phyloP scores from a whole-genome alignment of 2,888 invertebrate genomes.

The Patella ulyssiponensis region DNA sequence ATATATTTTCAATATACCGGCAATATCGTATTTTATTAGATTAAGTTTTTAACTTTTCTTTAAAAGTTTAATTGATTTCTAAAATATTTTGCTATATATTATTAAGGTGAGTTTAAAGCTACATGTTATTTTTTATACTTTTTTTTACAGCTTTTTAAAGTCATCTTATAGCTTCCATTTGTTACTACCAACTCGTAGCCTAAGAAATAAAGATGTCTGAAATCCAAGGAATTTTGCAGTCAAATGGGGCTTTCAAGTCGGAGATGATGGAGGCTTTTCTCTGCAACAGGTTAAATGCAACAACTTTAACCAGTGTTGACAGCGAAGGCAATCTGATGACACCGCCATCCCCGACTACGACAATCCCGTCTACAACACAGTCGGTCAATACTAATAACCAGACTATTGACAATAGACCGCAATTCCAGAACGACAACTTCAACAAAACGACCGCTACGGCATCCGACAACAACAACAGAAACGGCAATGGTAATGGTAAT shows the following conservation, averaged over 20 bases:
- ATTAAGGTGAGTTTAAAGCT: too few species aligned
- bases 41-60: too few species aligned
- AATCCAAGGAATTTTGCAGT: conserved; percentile 64
- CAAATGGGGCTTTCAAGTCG: conserved; percentile 62
- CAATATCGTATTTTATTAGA: too few species aligned
- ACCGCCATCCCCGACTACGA: neutral
- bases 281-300: neutral
- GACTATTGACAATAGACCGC: neutral
- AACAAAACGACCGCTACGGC: neutral
- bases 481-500: neutral
- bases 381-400: neutral
- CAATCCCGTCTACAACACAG: neutral
- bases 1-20: too few species aligned
- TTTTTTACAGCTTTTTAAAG: conserved; percentile 1
- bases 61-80: too few species aligned
- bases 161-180: neutral
- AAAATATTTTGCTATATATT: too few species aligned
- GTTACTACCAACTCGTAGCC: too few species aligned
- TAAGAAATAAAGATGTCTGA: conserved; percentile 63
- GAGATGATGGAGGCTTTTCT: conserved; percentile 56
- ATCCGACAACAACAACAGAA: conserved; percentile 2
- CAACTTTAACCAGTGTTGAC: neutral
- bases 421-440: neutral
- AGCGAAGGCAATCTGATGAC: conserved; percentile 1
- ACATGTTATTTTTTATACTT: neutral